A percentile compares a stretch with the other conserved stretches of the same genome.
Conservation (phyloP, 2,797 vertebrate species). For the Oryzias dopingdopingensis region DNA sequence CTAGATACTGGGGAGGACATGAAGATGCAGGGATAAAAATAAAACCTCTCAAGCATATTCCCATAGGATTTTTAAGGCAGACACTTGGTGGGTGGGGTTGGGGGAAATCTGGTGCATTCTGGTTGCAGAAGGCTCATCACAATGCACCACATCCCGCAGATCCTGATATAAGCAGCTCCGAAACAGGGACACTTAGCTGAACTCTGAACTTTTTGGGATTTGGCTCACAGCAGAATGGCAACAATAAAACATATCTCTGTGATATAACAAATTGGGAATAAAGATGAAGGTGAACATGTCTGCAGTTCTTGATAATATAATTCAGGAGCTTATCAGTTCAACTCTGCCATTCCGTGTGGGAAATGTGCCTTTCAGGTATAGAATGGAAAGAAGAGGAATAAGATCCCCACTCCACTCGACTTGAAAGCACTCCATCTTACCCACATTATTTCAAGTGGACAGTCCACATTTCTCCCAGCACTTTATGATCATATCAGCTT, state of each 20-base stretch:
- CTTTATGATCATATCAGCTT: slow-evolving; percentile 50
- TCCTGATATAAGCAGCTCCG: slow-evolving; percentile 26
- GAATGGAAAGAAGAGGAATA: slow-evolving; percentile 14
- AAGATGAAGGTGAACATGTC: slow-evolving; percentile 36
- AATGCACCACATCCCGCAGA: slow-evolving; percentile 31
- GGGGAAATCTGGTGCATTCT: slow-evolving; percentile 26
- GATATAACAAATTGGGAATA: slow-evolving; percentile 37
- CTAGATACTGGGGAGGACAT: slow-evolving; percentile 47
- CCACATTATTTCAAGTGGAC: slow-evolving; percentile 46
- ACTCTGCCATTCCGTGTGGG: slow-evolving; percentile 24
- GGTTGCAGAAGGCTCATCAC: slow-evolving; percentile 26
- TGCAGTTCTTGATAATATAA: slow-evolving; percentile 26
- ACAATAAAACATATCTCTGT: slow-evolving; percentile 27
- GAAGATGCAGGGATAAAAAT: slow-evolving; percentile 59
- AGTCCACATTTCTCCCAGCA: slow-evolving; percentile 36
- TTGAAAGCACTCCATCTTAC: slow-evolving; percentile 35
- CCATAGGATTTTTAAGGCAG: slow-evolving; percentile 48
- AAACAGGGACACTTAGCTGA: slow-evolving; percentile 33
- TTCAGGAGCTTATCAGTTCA: slow-evolving; percentile 44
- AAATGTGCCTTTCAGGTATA: slow-evolving; percentile 28
- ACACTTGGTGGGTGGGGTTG: slow-evolving; percentile 17
- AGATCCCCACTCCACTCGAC: slow-evolving; percentile 14
- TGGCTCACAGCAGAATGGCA: slow-evolving; percentile 20
- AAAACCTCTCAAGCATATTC: slow-evolving; percentile 56
- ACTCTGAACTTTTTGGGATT: slow-evolving; percentile 36